Percentiles rank a stretch among this genome's conserved stretches.
Evolutionary conservation across 2,113 vertebrate genomes (phyloP).

Genomic region (Stictonetta naevosa): DNA sequence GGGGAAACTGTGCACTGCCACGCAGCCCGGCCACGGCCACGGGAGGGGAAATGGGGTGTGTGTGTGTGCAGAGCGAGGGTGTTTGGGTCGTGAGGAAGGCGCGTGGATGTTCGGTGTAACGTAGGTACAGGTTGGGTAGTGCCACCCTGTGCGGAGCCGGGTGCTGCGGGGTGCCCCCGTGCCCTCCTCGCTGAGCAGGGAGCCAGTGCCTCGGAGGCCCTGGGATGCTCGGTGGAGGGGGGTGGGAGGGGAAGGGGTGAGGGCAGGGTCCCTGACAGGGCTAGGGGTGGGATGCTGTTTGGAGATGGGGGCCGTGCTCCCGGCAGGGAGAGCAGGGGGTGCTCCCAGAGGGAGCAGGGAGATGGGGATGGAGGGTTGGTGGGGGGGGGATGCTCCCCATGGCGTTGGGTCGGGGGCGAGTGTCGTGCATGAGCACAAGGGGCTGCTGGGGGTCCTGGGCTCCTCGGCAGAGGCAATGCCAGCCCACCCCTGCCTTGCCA

Average conservation of each 20-base stretch:
- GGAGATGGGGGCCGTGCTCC: neutral
- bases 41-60: neutral
- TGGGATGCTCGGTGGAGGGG: constrained; percentile 44
- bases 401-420: neutral
- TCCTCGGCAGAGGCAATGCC: constrained; percentile 16
- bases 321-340: neutral
- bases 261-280: neutral
- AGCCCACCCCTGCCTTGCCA: constrained; percentile 27
- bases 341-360: constrained; percentile 53
- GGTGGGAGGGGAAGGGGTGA: constrained; percentile 4
- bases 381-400: neutral
- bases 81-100: neutral
- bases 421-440: neutral
- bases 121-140: neutral
- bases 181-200: neutral
- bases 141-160: neutral
- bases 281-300: neutral
- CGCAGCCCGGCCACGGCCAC: accelerated
- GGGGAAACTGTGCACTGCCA: neutral
- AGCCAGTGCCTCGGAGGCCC: neutral
- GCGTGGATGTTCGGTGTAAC: neutral
- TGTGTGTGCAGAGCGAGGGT: neutral
- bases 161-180: neutral
- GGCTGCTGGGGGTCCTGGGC: constrained; percentile 19
- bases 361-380: neutral